phyloP scores from a whole-genome alignment of 1,140 invertebrate genomes.

The Gryon sp. region DNA sequence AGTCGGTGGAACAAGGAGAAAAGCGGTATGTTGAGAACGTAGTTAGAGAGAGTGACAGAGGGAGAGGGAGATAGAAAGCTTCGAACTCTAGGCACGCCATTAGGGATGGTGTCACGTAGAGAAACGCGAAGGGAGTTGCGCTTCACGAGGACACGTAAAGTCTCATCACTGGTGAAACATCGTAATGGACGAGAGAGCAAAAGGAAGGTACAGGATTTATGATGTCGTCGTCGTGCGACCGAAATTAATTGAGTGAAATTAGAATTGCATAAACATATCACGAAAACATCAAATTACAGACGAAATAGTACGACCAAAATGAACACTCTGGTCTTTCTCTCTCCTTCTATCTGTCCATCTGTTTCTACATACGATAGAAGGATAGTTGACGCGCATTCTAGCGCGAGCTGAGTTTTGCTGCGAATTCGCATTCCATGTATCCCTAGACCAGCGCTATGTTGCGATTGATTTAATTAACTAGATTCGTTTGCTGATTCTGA shows the following conservation, averaged over 20 bases:
- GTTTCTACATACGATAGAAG: too few relatives aligned
- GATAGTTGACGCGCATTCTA: too few relatives aligned
- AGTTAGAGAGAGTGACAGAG: neutral
- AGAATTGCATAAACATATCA: slow-evolving; percentile 55
- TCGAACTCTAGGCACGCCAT: slow-evolving; percentile 56
- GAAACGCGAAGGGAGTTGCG: slow-evolving; percentile 62
- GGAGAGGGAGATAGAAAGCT: slow-evolving; percentile 8
- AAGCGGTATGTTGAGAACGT: too few relatives aligned
- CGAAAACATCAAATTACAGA: slow-evolving; percentile 51
- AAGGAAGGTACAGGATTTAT: slow-evolving; percentile 57
- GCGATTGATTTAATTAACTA: slow-evolving; percentile 55
- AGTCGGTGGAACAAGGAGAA: too few relatives aligned
- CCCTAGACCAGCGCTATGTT: slow-evolving; percentile 26
- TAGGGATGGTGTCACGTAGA: slow-evolving; percentile 67
- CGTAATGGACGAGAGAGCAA: slow-evolving; percentile 51
- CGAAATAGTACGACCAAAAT: slow-evolving; percentile 25
- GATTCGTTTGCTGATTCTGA: slow-evolving; percentile 40
- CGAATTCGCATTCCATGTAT: slow-evolving; percentile 48
- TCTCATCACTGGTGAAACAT: slow-evolving; percentile 50
- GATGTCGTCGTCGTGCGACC: slow-evolving; percentile 40
- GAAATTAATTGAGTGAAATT: slow-evolving; percentile 62
- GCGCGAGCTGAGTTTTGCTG: too few relatives aligned
- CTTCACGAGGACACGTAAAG: slow-evolving; percentile 44
- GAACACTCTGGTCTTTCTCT: too few relatives aligned
- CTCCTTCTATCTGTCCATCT: too few relatives aligned